These are phyloP conservation scores for Podilymbus podiceps DNA, from an alignment of 2,113 vertebrate species.

Conservation along the genomic window DNA sequence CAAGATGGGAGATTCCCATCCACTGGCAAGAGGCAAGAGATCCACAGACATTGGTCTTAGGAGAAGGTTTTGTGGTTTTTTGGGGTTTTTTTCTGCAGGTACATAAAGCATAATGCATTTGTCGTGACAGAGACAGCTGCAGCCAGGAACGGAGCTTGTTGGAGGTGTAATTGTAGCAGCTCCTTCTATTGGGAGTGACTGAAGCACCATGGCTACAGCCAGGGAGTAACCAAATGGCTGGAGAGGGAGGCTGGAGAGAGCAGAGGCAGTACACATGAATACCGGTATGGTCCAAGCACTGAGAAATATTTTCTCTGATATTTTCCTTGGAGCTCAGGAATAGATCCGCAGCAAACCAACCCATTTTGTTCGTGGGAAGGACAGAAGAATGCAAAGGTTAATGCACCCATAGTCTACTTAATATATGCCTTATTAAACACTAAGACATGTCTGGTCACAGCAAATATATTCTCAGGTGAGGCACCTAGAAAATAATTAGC, in stretches of 20 bases:
- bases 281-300: not conserved
- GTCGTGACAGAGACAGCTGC: not conserved
- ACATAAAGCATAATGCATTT: not conserved
- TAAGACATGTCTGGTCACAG: not conserved
- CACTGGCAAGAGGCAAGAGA: not conserved
- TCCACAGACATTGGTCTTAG: not conserved
- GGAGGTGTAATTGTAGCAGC: not conserved
- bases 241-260: not conserved
- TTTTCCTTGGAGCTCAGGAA: not conserved
- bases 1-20: not conserved
- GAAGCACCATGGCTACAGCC: not conserved
- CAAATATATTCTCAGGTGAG: not conserved
- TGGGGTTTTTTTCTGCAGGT: not conserved
- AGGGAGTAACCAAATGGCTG: not conserved
- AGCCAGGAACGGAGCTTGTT: not conserved
- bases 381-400: not conserved
- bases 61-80: not conserved
- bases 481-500: not conserved
- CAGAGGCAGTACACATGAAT: not conserved
- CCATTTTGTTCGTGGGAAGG: not conserved
- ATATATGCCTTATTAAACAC: not conserved
- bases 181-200: not conserved
- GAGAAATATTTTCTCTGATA: not conserved
- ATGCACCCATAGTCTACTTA: not conserved
- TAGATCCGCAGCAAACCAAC: not conserved